phyloP scores from a whole-genome alignment of 2,113 vertebrate species.

The Prionailurus bengalensis region DNA sequence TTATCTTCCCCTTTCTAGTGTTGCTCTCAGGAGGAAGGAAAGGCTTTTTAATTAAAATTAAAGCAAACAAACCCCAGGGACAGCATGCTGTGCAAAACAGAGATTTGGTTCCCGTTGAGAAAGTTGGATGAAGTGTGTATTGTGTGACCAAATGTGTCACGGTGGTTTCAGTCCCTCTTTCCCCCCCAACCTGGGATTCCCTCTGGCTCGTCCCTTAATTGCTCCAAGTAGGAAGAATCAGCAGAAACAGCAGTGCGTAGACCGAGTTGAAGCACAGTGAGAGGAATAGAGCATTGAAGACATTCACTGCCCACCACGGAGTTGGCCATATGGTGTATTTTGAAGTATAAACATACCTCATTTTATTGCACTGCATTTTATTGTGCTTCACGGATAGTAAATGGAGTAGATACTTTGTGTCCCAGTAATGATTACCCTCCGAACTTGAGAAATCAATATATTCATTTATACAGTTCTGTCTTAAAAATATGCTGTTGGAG shows the following conservation, averaged over 20 bases:
- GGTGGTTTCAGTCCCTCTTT: not conserved
- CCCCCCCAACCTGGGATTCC: not conserved
- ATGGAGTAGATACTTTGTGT: not conserved
- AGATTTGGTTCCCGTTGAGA: not conserved
- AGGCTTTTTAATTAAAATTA: constrained; percentile 39
- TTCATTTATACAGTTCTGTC: not conserved
- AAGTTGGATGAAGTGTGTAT: not conserved
- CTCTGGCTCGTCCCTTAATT: not conserved
- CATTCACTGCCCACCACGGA: not conserved
- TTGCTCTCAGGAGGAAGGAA: constrained; percentile 8
- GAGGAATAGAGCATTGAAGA: not conserved
- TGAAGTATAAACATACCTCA: not conserved
- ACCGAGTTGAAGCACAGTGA: not conserved
- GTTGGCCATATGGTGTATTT: not conserved
- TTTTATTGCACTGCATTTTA: not conserved
- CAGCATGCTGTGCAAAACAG: not conserved
- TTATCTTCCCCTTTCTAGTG: not conserved
- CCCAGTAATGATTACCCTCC: not conserved
- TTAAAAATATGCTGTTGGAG: not conserved
- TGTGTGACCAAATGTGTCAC: not conserved
- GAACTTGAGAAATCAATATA: not conserved
- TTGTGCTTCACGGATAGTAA: not conserved
- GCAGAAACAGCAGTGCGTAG: not conserved
- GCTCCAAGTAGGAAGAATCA: not conserved
- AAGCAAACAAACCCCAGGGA: not conserved